Percentiles rank a stretch among this genome's conserved stretches.
Evolutionary conservation across 1,140 invertebrate genomes (phyloP).

Genomic region (Diachasma alloeum): DNA sequence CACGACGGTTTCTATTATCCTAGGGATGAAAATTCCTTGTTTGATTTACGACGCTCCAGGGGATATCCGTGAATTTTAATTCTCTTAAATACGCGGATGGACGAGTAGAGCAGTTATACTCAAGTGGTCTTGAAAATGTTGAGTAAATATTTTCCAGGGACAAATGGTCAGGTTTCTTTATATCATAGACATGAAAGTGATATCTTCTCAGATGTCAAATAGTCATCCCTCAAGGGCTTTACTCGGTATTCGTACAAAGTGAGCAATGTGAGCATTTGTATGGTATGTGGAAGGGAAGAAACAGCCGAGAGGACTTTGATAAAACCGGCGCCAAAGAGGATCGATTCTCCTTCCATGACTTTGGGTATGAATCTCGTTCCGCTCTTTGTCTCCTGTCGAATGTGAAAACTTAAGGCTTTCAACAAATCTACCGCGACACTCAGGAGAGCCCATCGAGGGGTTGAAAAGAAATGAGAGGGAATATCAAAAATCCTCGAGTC

Average conservation of each 20-base stretch:
- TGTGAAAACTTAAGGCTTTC: neutral
- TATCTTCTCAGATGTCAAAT: neutral
- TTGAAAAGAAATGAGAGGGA: neutral
- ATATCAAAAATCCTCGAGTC: neutral
- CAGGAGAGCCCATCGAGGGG: neutral
- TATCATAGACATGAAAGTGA: neutral
- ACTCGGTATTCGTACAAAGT: neutral
- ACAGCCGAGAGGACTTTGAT: neutral
- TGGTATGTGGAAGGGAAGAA: neutral
- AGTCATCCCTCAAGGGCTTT: neutral
- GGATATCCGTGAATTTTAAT: neutral
- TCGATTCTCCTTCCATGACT: neutral
- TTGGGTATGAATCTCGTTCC: neutral
- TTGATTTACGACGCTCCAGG: neutral
- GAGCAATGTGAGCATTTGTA: neutral
- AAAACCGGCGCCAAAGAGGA: constrained; percentile 1
- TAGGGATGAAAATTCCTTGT: neutral
- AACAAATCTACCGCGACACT: constrained; percentile 1
- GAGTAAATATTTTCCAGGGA: neutral
- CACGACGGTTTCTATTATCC: neutral
- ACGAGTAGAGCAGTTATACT: neutral
- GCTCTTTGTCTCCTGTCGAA: neutral
- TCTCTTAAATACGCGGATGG: neutral
- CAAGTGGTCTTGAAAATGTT: neutral
- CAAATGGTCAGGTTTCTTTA: neutral